Base-by-base conservation (phyloP, 2,113 vertebrate genomes). In the Zapornia atra region DNA sequence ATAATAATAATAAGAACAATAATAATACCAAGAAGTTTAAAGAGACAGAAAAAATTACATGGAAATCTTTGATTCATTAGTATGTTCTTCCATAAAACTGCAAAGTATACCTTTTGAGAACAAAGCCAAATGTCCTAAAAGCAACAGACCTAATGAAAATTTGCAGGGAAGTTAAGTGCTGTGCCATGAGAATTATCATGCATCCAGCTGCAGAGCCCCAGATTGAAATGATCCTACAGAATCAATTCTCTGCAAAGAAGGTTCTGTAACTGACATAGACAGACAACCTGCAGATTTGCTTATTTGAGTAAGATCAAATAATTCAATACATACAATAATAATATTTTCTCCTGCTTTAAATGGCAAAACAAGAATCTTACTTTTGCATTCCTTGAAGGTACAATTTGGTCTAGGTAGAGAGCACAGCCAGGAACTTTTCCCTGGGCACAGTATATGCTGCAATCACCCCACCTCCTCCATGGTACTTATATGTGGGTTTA, bases 201-300 rank as follows among this genome's bases (percentile, higher is more conserved):
- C 53, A 71, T 38, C 9, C 60, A 79, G 28, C 65, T 65, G 50
- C 46, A 88, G 56, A 73, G 29, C 26, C 91, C 46, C 24, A 57
- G 29, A 29, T 57, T 48, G 44, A 46, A 46, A 19, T 1, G 3
- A 19, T 21, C 63, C 84, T 57, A 22, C 38, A 51, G 44, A 36
- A 60, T 21, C 34, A 46, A 10, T 26, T 34, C 59, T 29, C 15
- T 26, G 6, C 76, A 66, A 38, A 17, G 6, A 76, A 64, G 16
- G 11, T 29, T 40, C 61, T 6, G 0, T 54, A 53, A 31, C 8
- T 63, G 61, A 26, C 18, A 26, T 26, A 57, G 20, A 59, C 12
- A 60, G 33, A 5, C 34, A 64, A 7, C 9, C 11, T 25, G 22
- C 0, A 0, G 11, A n/a, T 26, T 73, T 77, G 3, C 11, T 28